phyloP scores from a whole-genome alignment of 1,140 invertebrate genomes.

The Drosophila ironensis region DNA sequence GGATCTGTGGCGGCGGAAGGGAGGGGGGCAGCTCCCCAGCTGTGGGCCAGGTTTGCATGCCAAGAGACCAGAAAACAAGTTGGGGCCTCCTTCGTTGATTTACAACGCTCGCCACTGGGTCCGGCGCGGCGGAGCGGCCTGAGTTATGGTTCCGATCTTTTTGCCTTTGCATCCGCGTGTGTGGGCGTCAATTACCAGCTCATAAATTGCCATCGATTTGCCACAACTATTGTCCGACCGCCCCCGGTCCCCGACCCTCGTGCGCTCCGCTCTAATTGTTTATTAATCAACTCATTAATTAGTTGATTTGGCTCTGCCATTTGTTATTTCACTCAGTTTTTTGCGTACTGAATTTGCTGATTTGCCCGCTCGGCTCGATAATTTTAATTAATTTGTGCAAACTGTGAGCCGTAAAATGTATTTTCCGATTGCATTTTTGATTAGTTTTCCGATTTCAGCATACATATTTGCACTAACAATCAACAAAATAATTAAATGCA shows the following conservation, averaged over 20 bases:
- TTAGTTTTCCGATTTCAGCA: conserved; percentile 55
- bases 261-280: conserved; percentile 62
- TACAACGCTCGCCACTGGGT: conserved; percentile 56
- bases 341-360: conserved; percentile 30
- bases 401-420: too few relatives aligned
- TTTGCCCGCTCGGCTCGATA: conserved; percentile 47
- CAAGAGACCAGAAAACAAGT: conserved; percentile 41
- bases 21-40: conserved; percentile 10
- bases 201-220: conserved; percentile 53
- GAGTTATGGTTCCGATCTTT: conserved; percentile 30
- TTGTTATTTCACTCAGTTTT: conserved; percentile 42
- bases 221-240: conserved; percentile 11
- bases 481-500: conserved; percentile 76
- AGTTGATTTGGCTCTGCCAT: conserved; percentile 17
- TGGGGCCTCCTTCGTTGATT: conserved; percentile 39
- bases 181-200: conserved; percentile 58
- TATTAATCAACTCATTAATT: conserved; percentile 68
- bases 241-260: background rate
- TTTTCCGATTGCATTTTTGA: conserved; percentile 69
- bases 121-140: conserved; percentile 4
- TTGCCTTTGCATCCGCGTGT: conserved; percentile 15
- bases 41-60: conserved; percentile 51
- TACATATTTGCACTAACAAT: conserved; percentile 60
- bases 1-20: conserved; percentile 36
- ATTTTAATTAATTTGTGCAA: conserved; percentile 69